Conservation (phyloP, 2,113 vertebrate species). For the Recurvirostra avosetta region DNA sequence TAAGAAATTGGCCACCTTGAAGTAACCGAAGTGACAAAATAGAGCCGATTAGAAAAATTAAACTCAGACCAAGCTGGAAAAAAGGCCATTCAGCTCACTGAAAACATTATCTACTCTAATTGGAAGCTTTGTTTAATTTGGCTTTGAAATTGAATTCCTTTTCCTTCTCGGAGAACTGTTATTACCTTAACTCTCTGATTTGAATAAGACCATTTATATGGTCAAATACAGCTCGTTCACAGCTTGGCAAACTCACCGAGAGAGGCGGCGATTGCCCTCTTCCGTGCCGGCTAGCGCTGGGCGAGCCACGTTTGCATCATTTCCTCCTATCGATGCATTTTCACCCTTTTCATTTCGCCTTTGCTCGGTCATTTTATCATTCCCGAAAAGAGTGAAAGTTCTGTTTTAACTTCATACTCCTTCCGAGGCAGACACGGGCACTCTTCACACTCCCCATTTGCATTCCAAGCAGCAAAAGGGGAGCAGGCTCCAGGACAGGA, state of each 20-base stretch:
- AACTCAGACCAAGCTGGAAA: not conserved
- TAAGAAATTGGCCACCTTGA: not conserved
- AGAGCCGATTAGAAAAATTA: slow-evolving; percentile 27
- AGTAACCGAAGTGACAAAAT: slow-evolving; percentile 16
- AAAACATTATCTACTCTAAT: slow-evolving; percentile 52
- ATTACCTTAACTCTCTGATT: slow-evolving; percentile 46
- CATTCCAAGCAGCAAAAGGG: not conserved
- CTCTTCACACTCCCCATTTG: accelerated
- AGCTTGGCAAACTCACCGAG: not conserved
- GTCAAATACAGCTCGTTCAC: not conserved
- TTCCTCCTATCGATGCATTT: accelerated
- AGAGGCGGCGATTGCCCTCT: not conserved
- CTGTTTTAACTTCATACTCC: not conserved
- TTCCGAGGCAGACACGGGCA: accelerated
- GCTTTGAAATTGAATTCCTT: slow-evolving; percentile 55
- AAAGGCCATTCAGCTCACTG: slow-evolving; percentile 11
- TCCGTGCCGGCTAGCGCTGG: not conserved
- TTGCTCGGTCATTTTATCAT: not conserved
- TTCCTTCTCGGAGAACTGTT: slow-evolving; percentile 18
- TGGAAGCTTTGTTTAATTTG: slow-evolving; percentile 48
- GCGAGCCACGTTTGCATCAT: accelerated
- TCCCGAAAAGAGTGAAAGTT: not conserved
- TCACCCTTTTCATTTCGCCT: not conserved
- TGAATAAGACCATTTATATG: slow-evolving; percentile 11
- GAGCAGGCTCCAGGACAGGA: not conserved